These are phyloP conservation scores for Carcina quercana DNA, from an alignment of 2,888 invertebrate species.

Conservation along the genomic window DNA sequence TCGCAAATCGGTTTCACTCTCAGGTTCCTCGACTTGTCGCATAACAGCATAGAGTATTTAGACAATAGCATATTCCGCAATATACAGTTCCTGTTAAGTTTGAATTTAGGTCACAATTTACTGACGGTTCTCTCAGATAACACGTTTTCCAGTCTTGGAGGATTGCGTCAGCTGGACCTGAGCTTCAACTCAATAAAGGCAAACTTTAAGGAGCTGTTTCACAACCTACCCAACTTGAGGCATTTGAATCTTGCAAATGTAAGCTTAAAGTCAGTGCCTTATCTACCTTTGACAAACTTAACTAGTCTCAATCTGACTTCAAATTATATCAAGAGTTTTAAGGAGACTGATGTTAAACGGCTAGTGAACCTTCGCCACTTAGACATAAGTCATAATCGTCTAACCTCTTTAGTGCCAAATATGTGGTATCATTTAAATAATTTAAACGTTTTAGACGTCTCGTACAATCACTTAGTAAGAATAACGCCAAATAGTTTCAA, in stretches of 20 bases:
- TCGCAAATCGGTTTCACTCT: slow-evolving; percentile 87
- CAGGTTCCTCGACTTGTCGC: slow-evolving; percentile 83
- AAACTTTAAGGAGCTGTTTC: slow-evolving; percentile 90
- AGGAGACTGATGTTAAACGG: slow-evolving; percentile 81
- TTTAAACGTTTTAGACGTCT: slow-evolving; percentile 84
- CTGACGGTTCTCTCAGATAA: slow-evolving; percentile 91
- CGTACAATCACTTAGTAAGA: slow-evolving; percentile 87
- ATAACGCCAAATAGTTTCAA: slow-evolving; percentile 82
- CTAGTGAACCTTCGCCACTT: slow-evolving; percentile 82
- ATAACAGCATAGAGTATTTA: slow-evolving; percentile 88
- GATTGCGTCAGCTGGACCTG: slow-evolving; percentile 85
- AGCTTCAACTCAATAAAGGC: slow-evolving; percentile 87
- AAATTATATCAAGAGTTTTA: slow-evolving; percentile 82
- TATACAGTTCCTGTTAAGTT: slow-evolving; percentile 83
- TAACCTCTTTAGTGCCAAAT: slow-evolving; percentile 83
- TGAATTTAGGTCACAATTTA: slow-evolving; percentile 87
- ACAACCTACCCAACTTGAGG: slow-evolving; percentile 88
- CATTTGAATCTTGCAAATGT: slow-evolving; percentile 84
- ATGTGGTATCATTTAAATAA: slow-evolving; percentile 82
- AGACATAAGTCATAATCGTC: slow-evolving; percentile 84
- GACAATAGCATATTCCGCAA: slow-evolving; percentile 91
- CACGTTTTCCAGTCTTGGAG: slow-evolving; percentile 87
- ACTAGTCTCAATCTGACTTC: slow-evolving; percentile 86
- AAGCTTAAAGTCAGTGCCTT: slow-evolving; percentile 84
- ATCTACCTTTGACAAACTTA: slow-evolving; percentile 84